Base-by-base conservation (phyloP, 2,888 invertebrate species). In the Xestia sexstrigata region DNA sequence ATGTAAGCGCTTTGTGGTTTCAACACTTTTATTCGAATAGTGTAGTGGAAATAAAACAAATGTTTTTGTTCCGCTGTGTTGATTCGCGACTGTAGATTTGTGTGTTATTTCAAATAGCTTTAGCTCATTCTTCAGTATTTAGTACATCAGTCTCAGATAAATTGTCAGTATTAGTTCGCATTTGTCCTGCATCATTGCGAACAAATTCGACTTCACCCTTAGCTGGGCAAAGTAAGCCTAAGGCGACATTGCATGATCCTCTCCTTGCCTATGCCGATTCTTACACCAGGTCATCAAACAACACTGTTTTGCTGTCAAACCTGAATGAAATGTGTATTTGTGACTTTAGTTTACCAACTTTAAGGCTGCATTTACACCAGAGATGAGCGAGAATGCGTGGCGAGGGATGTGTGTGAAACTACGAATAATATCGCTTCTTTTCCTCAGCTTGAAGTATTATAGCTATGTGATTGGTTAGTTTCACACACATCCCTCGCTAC, bases 11-110 rank as follows among this genome's bases (percentile, higher is more conserved):
- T 78, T 26, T 58, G 63, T 49, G 65, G 77, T 78, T 78, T 75
- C 45, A 23, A 35, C n/a, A 26, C 13, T 76, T 81, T 45, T 65
- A 17, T 82, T 55, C 30, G 15, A 63, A 39, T 55, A 45, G n/a
- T 55, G 6, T 6, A n/a, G 20, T 49, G n/a, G 47, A 58, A 76
- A 66, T 77, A 82, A 82, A 76, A 77, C n/a, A 2, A 76, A 82
- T 66, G 35, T 58, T 47, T 58, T 65, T 49, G 83, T 83, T 78
- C 58, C 77, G 63, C 78, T 47, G 30, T 55, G 76, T n/a, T 63
- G 39, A n/a, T 76, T 9, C 39, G 63, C 77, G n/a, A 30, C 55
- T 65, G 62, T 8, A 58, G 39, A 42, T 55, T 65, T 82, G 39
- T 55, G 45, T 78, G 55, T 63, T 30, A 65, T 82, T 82, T n/a